Evolutionary conservation across 1,140 invertebrate genomes (phyloP).

Genomic region (Bombus pascuorum): DNA sequence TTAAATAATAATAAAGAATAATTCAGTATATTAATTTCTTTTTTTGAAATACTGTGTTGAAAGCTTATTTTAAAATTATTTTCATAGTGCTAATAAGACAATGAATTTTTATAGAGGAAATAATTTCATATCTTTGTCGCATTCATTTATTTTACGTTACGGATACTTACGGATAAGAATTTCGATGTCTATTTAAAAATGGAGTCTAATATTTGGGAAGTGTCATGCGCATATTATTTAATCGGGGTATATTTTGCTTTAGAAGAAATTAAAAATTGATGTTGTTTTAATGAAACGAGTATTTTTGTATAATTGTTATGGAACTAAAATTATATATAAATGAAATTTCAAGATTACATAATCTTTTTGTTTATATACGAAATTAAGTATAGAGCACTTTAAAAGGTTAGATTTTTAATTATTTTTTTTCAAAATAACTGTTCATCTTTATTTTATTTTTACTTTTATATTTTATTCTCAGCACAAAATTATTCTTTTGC

Average conservation of each 20-base stretch:
- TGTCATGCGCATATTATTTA: not conserved
- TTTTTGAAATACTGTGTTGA: not conserved
- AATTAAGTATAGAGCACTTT: not conserved
- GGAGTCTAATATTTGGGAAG: not conserved
- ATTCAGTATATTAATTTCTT: not conserved
- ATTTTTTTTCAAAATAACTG: not conserved
- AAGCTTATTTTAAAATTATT: not conserved
- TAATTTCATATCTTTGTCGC: not conserved
- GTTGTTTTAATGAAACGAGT: not conserved
- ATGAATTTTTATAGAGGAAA: not conserved
- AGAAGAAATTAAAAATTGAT: not conserved
- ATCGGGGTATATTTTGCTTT: not conserved
- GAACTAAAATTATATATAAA: not conserved
- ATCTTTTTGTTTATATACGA: not conserved
- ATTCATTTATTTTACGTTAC: constrained; percentile 17
- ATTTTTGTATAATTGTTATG: not conserved
- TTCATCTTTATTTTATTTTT: no score
- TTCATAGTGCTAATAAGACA: not conserved
- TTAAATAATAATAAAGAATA: not conserved
- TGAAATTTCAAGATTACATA: not conserved
- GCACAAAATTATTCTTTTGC: not conserved
- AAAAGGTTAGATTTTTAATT: constrained; percentile 24
- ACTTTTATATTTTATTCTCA: not conserved
- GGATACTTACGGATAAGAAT: not conserved
- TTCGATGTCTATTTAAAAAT: constrained; percentile 20